These are phyloP conservation scores for Tetanocera ferruginea DNA, from an alignment of 2,888 invertebrate species.

Conservation along the genomic window DNA sequence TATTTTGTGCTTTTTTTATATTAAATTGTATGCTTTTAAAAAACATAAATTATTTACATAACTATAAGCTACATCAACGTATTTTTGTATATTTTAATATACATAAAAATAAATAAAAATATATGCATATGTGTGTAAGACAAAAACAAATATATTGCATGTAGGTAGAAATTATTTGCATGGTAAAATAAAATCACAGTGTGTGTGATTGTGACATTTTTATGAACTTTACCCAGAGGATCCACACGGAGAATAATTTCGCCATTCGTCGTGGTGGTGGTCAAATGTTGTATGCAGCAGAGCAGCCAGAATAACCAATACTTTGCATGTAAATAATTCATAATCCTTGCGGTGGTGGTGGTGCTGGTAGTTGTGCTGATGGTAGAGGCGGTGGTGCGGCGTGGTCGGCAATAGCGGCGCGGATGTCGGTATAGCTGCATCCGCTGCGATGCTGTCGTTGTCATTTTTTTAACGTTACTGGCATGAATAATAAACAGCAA, in stretches of 20 bases:
- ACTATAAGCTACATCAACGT: no score
- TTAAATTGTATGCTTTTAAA: no score
- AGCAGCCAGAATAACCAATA: slow-evolving; percentile 60
- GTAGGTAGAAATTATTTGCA: background rate
- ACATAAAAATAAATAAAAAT: slow-evolving; percentile 8
- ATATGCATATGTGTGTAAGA: background rate
- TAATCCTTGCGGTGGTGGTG: slow-evolving; percentile 55
- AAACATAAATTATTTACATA: no score
- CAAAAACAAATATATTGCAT: slow-evolving; percentile 11
- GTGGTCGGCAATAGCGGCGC: slow-evolving; percentile 41
- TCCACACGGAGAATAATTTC: slow-evolving; percentile 68
- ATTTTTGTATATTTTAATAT: no score
- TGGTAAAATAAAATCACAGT: background rate
- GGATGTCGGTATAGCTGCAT: slow-evolving; percentile 37
- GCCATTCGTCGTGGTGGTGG: slow-evolving; percentile 46
- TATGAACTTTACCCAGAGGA: slow-evolving; percentile 65
- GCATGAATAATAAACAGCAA: slow-evolving; percentile 35
- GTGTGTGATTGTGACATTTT: slow-evolving; percentile 7
- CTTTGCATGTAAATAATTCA: slow-evolving; percentile 61
- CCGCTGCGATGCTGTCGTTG: slow-evolving; percentile 26
- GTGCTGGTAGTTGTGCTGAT: slow-evolving; percentile 40
- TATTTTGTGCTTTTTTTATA: no score
- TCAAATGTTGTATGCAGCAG: slow-evolving; percentile 53
- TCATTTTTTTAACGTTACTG: slow-evolving; percentile 27
- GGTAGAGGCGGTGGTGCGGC: slow-evolving; percentile 45